These are phyloP conservation scores for Scomberomorus guttatus DNA, from an alignment of 2,797 vertebrate genomes.

Conservation along the genomic window DNA sequence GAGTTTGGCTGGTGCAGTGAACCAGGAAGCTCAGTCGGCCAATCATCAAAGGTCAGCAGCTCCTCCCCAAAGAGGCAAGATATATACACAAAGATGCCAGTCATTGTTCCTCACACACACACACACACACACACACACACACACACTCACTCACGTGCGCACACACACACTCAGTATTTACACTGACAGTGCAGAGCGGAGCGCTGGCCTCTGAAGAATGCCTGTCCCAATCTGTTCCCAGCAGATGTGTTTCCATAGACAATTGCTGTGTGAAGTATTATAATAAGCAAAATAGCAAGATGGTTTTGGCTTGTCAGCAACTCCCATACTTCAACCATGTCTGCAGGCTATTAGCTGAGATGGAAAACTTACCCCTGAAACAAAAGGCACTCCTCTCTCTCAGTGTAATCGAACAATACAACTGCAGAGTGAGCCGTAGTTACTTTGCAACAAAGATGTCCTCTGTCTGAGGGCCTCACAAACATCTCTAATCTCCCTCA, in stretches of 20 bases:
- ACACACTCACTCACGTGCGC: not conserved
- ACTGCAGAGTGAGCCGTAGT: conserved; percentile 64
- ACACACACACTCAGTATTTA: conserved; percentile 67
- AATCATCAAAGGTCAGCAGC: conserved; percentile 84
- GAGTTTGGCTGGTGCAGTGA: conserved; percentile 70
- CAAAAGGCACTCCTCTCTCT: conserved; percentile 69
- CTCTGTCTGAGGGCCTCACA: conserved; percentile 53
- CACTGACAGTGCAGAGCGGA: conserved; percentile 68
- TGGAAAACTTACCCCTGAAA: conserved; percentile 73
- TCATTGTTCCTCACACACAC: conserved; percentile 62
- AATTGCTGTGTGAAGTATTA: conserved; percentile 84
- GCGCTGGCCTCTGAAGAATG: conserved; percentile 75
- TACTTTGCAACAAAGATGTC: conserved; percentile 53
- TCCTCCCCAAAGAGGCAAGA: conserved; percentile 74
- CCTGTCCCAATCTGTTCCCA: conserved; percentile 83
- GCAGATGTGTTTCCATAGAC: conserved; percentile 84
- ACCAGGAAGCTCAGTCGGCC: conserved; percentile 74
- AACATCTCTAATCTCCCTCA: conserved; percentile 71
- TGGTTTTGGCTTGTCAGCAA: conserved; percentile 82
- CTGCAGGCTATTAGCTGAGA: conserved; percentile 78
- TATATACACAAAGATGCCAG: conserved; percentile 76
- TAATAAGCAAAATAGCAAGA: conserved; percentile 81
- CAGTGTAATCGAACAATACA: conserved; percentile 70
- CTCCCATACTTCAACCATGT: conserved; percentile 75
- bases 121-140: conserved; percentile 28